Conservation (phyloP, 64 coral and sea anemone species). For the Montipora foliosa region DNA sequence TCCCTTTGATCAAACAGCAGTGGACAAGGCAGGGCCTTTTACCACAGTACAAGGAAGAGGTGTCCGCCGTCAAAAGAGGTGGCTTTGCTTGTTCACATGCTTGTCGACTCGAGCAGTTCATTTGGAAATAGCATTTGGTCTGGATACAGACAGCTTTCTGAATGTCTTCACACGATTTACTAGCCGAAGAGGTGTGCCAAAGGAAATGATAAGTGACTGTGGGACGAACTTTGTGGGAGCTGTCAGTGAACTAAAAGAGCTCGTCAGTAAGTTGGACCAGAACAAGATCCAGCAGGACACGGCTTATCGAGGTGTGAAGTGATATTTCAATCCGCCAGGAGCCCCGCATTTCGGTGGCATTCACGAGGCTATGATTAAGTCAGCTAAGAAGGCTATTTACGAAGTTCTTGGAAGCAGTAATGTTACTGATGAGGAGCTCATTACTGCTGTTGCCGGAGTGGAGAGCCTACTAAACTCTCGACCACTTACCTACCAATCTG, state of each 20-base stretch:
- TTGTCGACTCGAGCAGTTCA: background rate
- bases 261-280: conserved; percentile 14
- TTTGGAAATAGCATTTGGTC: background rate
- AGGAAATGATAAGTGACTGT: conserved; percentile 56
- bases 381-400: conserved; percentile 69
- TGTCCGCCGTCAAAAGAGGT: conserved; percentile 39
- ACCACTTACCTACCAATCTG: background rate
- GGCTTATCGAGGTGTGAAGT: background rate
- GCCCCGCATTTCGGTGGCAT: conserved; percentile 62
- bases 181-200: conserved; percentile 46
- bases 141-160: conserved; percentile 63
- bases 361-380: conserved; percentile 53
- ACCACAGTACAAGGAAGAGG: conserved; percentile 63
- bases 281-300: conserved; percentile 9
- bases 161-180: conserved; percentile 57
- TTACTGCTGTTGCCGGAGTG: background rate
- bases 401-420: conserved; percentile 39
- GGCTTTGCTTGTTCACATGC: conserved; percentile 69
- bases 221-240: conserved; percentile 59
- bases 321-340: conserved; percentile 49
- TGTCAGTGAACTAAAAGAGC: conserved; percentile 49
- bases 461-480: too few relatives aligned
- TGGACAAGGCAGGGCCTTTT: background rate
- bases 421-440: conserved; percentile 49
- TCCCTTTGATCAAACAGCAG: conserved; percentile 56